Evolutionary conservation across 2,888 invertebrate genomes (phyloP), one percentile per base, ranked within the genome.

Genomic region (Amblyjoppa proteus): DNA sequence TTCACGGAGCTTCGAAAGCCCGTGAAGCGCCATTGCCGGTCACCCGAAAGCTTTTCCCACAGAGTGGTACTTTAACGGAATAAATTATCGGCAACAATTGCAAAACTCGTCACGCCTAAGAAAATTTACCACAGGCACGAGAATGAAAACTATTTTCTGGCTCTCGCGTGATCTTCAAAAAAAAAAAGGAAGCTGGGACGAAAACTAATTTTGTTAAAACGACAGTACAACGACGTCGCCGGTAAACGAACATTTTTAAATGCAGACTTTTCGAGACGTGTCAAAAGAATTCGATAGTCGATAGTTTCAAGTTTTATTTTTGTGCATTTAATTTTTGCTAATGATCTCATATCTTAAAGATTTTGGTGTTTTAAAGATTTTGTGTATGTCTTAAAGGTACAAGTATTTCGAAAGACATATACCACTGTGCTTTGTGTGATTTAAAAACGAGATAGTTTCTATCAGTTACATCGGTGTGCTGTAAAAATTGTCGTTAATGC

Each of bases 41-140:
- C 25, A 20, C 41, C 25, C 25, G 41, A 77, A 34, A 56, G 56
- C 9, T 58, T 78, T 78, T 70, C 20, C 77, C 20, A 78, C 34
- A 28, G 9, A 58, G 1, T 20, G 2, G 41, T 41, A 11, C 58
- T 20, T 3, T 25, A 25, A 58, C 4, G 28, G 28, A 3, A 58
- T 25, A 25, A 58, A 25, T 58, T 25, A 28, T 25, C 58, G 58
- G 28, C 13, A 58, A 28, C 7, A 58, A 58, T 13, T 11, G 58
- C 1, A 11, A 25, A 28, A 28, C 25, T 25, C 28, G 5, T 28
- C 28, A 2, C 11, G 4, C 13, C 28, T 4, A 13, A 4, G 28
- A 13, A 9, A 1, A 28, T 11, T 28, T 13, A 16, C 13, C 45
- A 41, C 9, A 49, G 45, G 3, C 16, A 16, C 16, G 45, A 49